These are phyloP conservation scores for Lutraria lutraria DNA, from an alignment of 2,888 invertebrate species.

Conservation along the genomic window DNA sequence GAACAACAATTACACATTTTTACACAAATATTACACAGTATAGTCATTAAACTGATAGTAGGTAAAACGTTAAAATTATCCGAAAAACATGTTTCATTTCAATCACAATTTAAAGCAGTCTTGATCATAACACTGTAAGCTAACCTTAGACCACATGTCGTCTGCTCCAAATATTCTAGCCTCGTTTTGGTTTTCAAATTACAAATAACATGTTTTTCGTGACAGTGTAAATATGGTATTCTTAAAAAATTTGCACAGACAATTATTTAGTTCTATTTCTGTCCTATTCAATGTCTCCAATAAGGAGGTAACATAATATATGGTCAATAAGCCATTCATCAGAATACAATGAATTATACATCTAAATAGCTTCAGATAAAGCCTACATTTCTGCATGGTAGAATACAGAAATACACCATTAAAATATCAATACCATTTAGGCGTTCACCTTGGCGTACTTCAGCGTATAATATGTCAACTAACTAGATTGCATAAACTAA, in stretches of 20 bases:
- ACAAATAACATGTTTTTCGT: constrained; percentile 16
- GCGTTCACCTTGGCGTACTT: constrained; percentile 17
- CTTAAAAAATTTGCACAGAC: not conserved
- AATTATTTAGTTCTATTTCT: constrained; percentile 17
- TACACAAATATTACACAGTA: not conserved
- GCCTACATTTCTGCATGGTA: constrained; percentile 23
- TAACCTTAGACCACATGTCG: constrained; percentile 23
- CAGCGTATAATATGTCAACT: constrained; percentile 5
- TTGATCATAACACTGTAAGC: not conserved
- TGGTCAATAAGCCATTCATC: constrained; percentile 38
- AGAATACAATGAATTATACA: not conserved
- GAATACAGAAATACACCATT: constrained; percentile 8
- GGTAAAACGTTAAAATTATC: not conserved
- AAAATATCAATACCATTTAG: constrained; percentile 11
- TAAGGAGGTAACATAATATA: constrained; percentile 26
- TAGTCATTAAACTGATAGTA: not conserved
- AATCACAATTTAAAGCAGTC: not conserved
- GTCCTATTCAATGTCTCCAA: not conserved
- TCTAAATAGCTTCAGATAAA: constrained; percentile 23
- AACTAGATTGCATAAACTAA: constrained; percentile 28
- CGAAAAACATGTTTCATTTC: not conserved
- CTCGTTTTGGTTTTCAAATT: constrained; percentile 32
- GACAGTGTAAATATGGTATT: constrained; percentile 12
- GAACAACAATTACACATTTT: not conserved
- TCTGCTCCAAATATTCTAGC: constrained; percentile 21